A percentile compares a stretch with the other conserved stretches of the same genome.
These are phyloP conservation scores for Pammene fasciana DNA, from an alignment of 2,888 invertebrate genomes.

Conservation along the genomic window DNA sequence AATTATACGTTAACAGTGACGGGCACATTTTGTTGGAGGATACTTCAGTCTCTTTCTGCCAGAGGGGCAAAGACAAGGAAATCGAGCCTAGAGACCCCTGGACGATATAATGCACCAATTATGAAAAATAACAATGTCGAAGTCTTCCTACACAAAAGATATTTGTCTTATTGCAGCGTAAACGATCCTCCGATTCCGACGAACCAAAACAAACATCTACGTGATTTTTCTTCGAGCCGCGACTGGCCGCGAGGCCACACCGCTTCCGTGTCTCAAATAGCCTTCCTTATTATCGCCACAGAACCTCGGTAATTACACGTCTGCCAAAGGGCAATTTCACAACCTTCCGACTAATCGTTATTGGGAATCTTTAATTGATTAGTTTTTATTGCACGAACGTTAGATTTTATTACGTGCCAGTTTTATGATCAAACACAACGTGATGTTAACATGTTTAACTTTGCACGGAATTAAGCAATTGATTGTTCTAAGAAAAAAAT, in stretches of 20 bases:
- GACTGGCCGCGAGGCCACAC: conserved; percentile 55
- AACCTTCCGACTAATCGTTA: conserved; percentile 46
- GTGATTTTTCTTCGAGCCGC: conserved; percentile 57
- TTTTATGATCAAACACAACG: neutral
- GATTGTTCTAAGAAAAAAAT: no score
- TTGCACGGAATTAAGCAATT: neutral
- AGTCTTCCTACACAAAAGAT: neutral
- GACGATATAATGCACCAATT: neutral
- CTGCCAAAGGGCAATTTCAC: conserved; percentile 46
- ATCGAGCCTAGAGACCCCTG: neutral
- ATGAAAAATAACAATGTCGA: neutral
- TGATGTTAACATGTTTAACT: neutral
- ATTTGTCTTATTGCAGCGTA: neutral
- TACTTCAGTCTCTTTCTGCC: neutral
- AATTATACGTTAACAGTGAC: no score
- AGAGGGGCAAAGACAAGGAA: no score
- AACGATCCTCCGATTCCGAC: conserved; percentile 19
- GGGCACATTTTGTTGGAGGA: no score
- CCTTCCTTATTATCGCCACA: conserved; percentile 54
- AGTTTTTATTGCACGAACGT: conserved; percentile 2
- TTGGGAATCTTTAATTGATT: conserved; percentile 43
- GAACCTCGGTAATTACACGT: conserved; percentile 43
- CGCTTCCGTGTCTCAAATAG: conserved; percentile 55
- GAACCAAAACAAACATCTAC: conserved; percentile 51
- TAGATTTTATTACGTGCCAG: conserved; percentile 6